Base-by-base conservation (phyloP, 1,140 invertebrate genomes). In the Drosophila tristis region DNA sequence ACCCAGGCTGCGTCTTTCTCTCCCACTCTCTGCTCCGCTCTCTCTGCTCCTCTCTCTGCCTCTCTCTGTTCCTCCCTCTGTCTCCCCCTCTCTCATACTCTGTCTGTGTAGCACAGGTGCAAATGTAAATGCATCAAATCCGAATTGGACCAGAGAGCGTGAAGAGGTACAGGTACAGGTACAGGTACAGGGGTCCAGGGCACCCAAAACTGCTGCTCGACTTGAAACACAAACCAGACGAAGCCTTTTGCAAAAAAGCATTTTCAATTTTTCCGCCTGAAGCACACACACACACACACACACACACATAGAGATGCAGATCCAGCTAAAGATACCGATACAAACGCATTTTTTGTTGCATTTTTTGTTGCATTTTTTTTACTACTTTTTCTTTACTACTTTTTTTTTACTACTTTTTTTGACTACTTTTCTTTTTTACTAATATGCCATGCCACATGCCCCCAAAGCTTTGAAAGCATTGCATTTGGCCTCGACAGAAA, bases 111-210 rank as follows among this genome's bases (percentile, higher is more conserved):
- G 71, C 64, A 61, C 82, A 86, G 82, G 82, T 86, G 82, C 78
- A 86, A 86, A 86, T 86, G 82, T 82, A 86, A 86, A 86, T 87
- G 82, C 82, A 86, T 87, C 82, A 86, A 86, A 81, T 75, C 65
- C 75, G 71, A 86, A 86, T 82, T 75, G 82, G 68, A 74, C 53
- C 64, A 54, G 58, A 63, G 62, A 56, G 50, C 67, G 31, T 15
- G 8, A 13, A 15, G 31, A 35, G 58, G 44, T 43, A 15, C 39
- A 62, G 55, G 44, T 20, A 11, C 35, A 9, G 16, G 13, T 43
- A 15, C 39, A 62, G 55, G 44, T 20, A 11, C 35, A 9, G 16
- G 13, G 16, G 13, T 16, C 42, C 29, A 9, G 29, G 29, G 29
- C 8, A 31, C 31, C 31, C 31, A 8, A 25, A 25, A 25, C 15